These are phyloP conservation scores for Ctena decussata DNA, from an alignment of 2,888 invertebrate genomes.

Conservation along the genomic window DNA sequence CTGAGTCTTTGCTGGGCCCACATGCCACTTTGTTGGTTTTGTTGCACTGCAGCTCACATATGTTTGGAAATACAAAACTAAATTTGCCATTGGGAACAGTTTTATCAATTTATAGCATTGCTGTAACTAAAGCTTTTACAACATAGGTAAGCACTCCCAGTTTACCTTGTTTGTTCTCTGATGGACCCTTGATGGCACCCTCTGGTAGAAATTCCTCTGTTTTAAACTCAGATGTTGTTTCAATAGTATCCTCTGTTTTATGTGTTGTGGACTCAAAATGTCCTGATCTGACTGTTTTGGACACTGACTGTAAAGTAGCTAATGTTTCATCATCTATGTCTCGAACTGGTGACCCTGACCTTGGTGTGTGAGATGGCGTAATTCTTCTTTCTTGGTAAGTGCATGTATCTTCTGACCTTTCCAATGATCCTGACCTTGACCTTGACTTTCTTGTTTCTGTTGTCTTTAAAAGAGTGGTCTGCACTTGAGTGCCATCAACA, in stretches of 20 bases:
- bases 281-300: constrained; percentile 15
- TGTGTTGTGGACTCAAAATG: constrained; percentile 62
- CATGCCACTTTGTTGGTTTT: too few relatives aligned
- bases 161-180: not conserved
- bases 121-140: too few relatives aligned
- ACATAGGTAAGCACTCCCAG: too few relatives aligned
- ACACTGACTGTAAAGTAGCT: not conserved
- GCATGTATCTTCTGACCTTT: constrained; percentile 48
- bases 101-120: too few relatives aligned
- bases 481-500: constrained; percentile 71
- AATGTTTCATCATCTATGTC: not conserved
- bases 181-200: not conserved
- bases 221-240: constrained; percentile 48
- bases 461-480: constrained; percentile 65
- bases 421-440: constrained; percentile 72
- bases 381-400: constrained; percentile 47
- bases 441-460: constrained; percentile 65
- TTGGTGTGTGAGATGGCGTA: constrained; percentile 65
- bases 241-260: constrained; percentile 56
- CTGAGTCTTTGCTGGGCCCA: too few relatives aligned
- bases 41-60: too few relatives aligned
- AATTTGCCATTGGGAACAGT: too few relatives aligned
- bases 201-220: constrained; percentile 51
- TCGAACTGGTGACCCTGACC: constrained; percentile 49
- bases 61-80: too few relatives aligned